These are phyloP conservation scores for Trisateles emortualis DNA, from an alignment of 2,888 invertebrate species.

Conservation along the genomic window DNA sequence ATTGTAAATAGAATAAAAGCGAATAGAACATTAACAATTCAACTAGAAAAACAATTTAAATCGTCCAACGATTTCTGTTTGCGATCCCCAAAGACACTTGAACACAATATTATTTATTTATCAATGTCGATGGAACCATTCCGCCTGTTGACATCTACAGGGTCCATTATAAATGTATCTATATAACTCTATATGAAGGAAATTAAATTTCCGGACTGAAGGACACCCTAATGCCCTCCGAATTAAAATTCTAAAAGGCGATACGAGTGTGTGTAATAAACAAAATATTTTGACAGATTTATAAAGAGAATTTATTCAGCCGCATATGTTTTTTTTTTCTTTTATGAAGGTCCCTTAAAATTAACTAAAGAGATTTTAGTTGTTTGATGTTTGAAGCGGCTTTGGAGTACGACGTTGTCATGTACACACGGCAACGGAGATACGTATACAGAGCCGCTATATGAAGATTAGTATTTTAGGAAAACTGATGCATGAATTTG, in stretches of 20 bases:
- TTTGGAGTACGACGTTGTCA: not conserved
- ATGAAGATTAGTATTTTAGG: no score
- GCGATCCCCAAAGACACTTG: constrained; percentile 14
- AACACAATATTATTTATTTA: constrained; percentile 19
- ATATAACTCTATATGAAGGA: constrained; percentile 36
- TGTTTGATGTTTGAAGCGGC: not conserved
- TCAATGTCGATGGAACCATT: constrained; percentile 18
- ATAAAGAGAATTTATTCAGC: constrained; percentile 30
- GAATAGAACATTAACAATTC: not conserved
- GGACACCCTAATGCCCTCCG: constrained; percentile 30
- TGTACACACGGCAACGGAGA: not conserved
- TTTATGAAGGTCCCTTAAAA: constrained; percentile 6
- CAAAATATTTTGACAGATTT: constrained; percentile 47
- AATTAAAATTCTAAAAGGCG: constrained; percentile 43
- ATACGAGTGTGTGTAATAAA: constrained; percentile 37
- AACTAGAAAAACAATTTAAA: constrained; percentile 5
- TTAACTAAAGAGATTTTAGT: not conserved
- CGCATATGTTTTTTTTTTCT: constrained; percentile 12
- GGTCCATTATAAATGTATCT: constrained; percentile 22
- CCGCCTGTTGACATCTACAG: constrained; percentile 14
- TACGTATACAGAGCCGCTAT: no score
- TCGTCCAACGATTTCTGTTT: constrained; percentile 9
- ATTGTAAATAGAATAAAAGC: not conserved
- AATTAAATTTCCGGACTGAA: constrained; percentile 47
- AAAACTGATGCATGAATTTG: no score